These are phyloP conservation scores for Naso thynnoides DNA, from an alignment of 2,797 vertebrate genomes.

Conservation along the genomic window DNA sequence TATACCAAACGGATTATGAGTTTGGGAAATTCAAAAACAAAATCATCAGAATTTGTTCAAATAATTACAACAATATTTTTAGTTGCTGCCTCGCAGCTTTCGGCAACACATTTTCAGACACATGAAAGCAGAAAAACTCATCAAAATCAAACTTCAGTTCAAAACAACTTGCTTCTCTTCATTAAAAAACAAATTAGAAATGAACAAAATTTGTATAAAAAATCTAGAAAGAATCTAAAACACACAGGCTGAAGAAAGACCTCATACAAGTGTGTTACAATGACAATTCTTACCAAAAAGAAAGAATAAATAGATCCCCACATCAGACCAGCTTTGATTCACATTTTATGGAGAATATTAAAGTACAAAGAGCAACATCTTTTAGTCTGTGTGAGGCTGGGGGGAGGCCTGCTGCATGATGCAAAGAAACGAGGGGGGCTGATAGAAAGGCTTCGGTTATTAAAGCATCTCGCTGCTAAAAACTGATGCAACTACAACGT, in stretches of 20 bases:
- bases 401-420: slow-evolving; percentile 62
- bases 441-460: slow-evolving; percentile 48
- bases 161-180: slow-evolving; percentile 3
- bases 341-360: slow-evolving; percentile 42
- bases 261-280: neutral
- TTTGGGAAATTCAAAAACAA: slow-evolving; percentile 1
- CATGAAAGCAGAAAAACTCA: neutral
- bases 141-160: neutral
- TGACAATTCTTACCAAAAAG: neutral
- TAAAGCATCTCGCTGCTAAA: slow-evolving; percentile 51
- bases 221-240: slow-evolving; percentile 1
- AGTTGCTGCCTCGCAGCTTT: neutral
- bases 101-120: slow-evolving; percentile 7
- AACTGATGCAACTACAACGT: slow-evolving; percentile 66
- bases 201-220: neutral
- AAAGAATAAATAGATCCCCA: neutral
- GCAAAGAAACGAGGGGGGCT: slow-evolving; percentile 54
- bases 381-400: slow-evolving; percentile 27
- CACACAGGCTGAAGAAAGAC: neutral
- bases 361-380: slow-evolving; percentile 25
- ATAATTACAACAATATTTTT: slow-evolving; percentile 1
- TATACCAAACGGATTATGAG: neutral
- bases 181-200: slow-evolving; percentile 15
- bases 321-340: slow-evolving; percentile 25
- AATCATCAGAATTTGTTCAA: slow-evolving; percentile 8